Evolutionary conservation across 2,888 invertebrate genomes (phyloP).

Genomic region (Pasiphila rectangulata): DNA sequence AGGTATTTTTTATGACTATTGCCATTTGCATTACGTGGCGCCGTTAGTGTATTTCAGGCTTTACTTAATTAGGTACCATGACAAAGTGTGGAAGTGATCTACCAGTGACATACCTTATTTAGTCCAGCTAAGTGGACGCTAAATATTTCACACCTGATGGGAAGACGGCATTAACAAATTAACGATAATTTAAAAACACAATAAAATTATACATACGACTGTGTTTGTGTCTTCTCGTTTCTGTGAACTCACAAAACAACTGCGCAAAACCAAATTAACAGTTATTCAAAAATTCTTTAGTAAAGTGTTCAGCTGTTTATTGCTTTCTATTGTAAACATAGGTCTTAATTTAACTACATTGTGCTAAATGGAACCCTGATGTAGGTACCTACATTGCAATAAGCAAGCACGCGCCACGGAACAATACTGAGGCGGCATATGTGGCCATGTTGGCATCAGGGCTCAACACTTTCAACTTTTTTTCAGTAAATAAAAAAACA

Average conservation of each 20-base stretch:
- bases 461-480: too few species aligned
- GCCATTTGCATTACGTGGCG: background rate
- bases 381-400: too few species aligned
- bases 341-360: too few species aligned
- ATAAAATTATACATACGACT: constrained; percentile 44
- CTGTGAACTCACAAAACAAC: constrained; percentile 30
- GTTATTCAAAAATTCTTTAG: too few species aligned
- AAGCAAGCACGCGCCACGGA: too few species aligned
- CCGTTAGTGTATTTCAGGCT: background rate
- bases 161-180: constrained; percentile 33
- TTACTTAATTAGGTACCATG: background rate
- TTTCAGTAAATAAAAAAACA: too few species aligned
- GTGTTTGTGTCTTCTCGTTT: constrained; percentile 30
- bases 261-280: constrained; percentile 17
- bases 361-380: too few species aligned
- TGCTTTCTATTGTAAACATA: too few species aligned
- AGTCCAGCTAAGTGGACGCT: constrained; percentile 24
- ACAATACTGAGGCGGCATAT: too few species aligned
- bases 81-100: background rate
- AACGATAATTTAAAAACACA: constrained; percentile 44
- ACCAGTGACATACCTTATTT: constrained; percentile 13
- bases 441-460: too few species aligned
- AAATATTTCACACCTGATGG: constrained; percentile 33
- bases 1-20: too few species aligned
- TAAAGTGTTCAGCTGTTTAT: too few species aligned